Evolutionary conservation across 2,888 invertebrate species (phyloP), one percentile per base, ranked within the genome.

Genomic region (Ischnus inquisitorius): DNA sequence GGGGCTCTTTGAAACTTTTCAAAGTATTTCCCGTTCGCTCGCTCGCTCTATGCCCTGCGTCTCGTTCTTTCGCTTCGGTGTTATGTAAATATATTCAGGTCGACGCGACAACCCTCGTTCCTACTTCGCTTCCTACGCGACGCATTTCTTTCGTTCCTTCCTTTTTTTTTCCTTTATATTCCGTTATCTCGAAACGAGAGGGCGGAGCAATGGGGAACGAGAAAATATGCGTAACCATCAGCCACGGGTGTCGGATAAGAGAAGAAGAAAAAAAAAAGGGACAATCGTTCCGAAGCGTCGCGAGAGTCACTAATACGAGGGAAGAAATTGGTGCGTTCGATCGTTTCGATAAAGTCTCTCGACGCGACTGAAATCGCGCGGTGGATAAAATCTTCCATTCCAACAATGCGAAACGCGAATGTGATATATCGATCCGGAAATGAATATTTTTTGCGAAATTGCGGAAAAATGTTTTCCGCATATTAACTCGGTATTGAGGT

Each of bases 41-140:
- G 77, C 75, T 22, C 72, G 68, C 71, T 46, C 64, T 68, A 22
- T 57, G 16, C n/a, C 43, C 25, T 48, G 14, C 43, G 16, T 43
- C 46, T 34, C 39, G 41, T 62, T 19, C 46, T 57, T 79, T 46
- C 43, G 28, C 78, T 82, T 78, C 69, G 81, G 39, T 82, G 85
- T 82, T 85, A 87, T 86, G 87, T 83, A 86, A 86, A 86, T 86
- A 86, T 85, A 86, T 86, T 84, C 86, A 80, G 78, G 64, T 75
- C 74, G 81, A 75, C 69, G 75, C 84, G 81, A 81, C 81, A 84
- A 81, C 81, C 78, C 75, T 78, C 81, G 41, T 74, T 81, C 54
- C 81, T 79, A 78, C 69, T 78, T 69, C 77, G 48, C 78, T 78
- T 64, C 48, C 64, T 41, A 46, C 54, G 68, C 72, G 51, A 46